Base-by-base conservation (phyloP, 2,797 vertebrate species). In the Enoplosus armatus region DNA sequence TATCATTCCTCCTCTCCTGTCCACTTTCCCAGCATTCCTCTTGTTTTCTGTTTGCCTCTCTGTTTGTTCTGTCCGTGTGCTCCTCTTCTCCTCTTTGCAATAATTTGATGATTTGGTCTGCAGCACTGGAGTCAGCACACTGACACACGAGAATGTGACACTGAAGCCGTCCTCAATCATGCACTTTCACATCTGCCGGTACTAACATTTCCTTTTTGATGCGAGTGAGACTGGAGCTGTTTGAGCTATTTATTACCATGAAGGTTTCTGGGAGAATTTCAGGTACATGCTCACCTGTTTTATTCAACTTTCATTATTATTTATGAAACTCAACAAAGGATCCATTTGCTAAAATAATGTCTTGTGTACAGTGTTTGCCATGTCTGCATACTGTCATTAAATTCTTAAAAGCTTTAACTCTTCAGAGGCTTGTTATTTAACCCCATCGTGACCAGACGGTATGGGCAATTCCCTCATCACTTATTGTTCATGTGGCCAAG, bases 231-330 rank as follows among this genome's bases (percentile, higher is more conserved):
- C 45, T 67, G 54, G 26, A 31, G 26, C 53, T 35, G 27, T 72
- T 26, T 15, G 8, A 33, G 27, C 41, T 71, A 20, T 71, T 86
- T 77, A 59, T 81, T 76, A 60, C 18, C 3, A 3, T 35, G 16
- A 51, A 35, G 8, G 37, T 53, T 63, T 83, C 27, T 54, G 53
- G 24, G n/a, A 59, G 33, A 67, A 41, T 56, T 51, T 83, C 39
- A 71, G 62, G 26, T 55, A 43, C 58, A 72, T 4, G 27, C 45
- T 80, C 53, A 48, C 24, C 35, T 79, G 43, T 77, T 86, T 87
- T 86, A 67, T 75, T 83, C 55, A 70, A 50, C 54, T 65, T 33
- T 31, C 43, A 45, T 48, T 66, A 66, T 87, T 85, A 91, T 92
- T 90, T 89, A 91, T 88, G 72, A 56, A 77, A 55, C 35, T 51